Evolutionary conservation across 2,113 vertebrate species (phyloP).

Genomic region (Illadopsis cleaveri): DNA sequence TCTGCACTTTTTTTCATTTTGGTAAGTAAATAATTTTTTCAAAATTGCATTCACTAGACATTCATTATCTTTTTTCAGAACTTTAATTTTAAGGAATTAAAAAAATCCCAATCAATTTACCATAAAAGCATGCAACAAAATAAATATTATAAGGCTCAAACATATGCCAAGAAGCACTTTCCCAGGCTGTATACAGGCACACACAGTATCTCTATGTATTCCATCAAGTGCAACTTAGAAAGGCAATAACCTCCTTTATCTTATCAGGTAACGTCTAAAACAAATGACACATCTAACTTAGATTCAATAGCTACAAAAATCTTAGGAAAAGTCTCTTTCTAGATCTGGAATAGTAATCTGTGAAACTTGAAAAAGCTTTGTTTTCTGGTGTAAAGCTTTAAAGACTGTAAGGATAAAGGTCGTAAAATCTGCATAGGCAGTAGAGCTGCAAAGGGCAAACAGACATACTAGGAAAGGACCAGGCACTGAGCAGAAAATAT

Average conservation of each 20-base stretch:
- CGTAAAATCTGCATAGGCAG: not conserved
- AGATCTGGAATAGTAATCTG: not conserved
- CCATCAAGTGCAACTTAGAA: not conserved
- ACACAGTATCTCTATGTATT: not conserved
- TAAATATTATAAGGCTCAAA: not conserved
- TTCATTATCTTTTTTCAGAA: not conserved
- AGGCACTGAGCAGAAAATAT: not conserved
- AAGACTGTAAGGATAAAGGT: not conserved
- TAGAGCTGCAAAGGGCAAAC: not conserved
- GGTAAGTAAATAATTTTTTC: not conserved
- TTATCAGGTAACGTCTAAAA: not conserved
- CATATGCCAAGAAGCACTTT: not conserved
- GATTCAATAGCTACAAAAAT: not conserved
- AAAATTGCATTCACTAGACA: not conserved
- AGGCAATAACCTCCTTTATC: not conserved
- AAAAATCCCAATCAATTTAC: not conserved
- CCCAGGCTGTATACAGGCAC: not conserved
- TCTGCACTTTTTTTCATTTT: not conserved
- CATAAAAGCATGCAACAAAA: not conserved
- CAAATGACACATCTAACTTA: not conserved
- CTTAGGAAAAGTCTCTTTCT: not conserved
- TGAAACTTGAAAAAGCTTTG: not conserved
- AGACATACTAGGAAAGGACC: not conserved
- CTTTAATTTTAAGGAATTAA: not conserved
- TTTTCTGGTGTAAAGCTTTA: not conserved